Base-by-base conservation (phyloP, 2,797 vertebrate species). In the Leptodactylus fallax region DNA sequence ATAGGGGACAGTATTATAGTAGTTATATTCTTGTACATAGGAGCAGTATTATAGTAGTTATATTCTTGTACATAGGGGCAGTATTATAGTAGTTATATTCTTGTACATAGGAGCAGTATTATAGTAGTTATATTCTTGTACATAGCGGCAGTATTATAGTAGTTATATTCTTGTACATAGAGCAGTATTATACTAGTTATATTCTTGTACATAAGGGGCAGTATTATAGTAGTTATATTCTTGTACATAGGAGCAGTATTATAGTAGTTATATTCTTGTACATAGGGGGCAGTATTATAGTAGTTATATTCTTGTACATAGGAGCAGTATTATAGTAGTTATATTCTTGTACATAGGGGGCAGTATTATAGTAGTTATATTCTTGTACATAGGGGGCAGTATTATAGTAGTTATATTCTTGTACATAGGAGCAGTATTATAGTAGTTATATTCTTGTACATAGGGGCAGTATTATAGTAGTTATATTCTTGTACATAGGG, bases 71-170 rank as follows among this genome's bases (percentile, higher is more conserved):
- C 14, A 71, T 67, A 67, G 63, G 63, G 13, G 69, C 36, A 72
- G 69, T 72, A 72, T 72, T 72, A 45, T 47, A 72, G 69, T 72
- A 47, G 69, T 72, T 72, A 72, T 72, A 72, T 72, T 72, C 69
- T 47, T 72, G 69, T 72, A 36, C 12, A 69, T 69, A 69, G 67
- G 67, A 17, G 23, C 13, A 36, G 27, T 36, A 72, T 72, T 47
- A 47, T 72, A 72, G 69, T 72, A 72, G 69, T 47, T 72, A 47
- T 72, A 72, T 72, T 47, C 69, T 72, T 45, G 27, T 47, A 72
- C 3, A 72, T 72, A 72, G 69, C 7, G 10, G 69, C 36, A 72
- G 69, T 72, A 47, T 72, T 72, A 72, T 72, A 72, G 69, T 72
- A 58, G 56, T 58, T 58, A 58, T 58, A 58, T 58, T 65, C 63